Percentiles rank a stretch among this genome's conserved stretches.
Conservation (phyloP, 2,797 vertebrate genomes). For the Hybognathus amarus region DNA sequence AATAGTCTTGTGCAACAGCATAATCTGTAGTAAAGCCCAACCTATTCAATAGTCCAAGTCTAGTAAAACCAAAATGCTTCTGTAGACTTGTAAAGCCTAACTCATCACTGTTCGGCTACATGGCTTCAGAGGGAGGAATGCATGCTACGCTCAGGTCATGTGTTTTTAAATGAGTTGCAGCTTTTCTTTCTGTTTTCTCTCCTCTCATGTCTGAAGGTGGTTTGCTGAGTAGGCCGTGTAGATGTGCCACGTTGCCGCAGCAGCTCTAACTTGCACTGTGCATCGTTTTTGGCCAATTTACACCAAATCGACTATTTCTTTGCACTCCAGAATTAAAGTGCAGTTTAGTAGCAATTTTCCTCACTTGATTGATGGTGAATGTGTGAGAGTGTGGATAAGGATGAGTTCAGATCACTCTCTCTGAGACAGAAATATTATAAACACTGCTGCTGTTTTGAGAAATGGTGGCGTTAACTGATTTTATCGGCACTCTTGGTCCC, state of each 20-base stretch:
- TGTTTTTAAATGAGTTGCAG: slow-evolving; percentile 69
- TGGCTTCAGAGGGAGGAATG: slow-evolving; percentile 18
- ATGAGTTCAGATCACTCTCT: not conserved
- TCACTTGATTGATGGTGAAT: not conserved
- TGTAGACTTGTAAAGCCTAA: not conserved
- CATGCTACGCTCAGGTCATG: slow-evolving; percentile 36
- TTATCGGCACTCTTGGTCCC: not conserved
- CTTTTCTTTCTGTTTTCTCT: slow-evolving; percentile 49
- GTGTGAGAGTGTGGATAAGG: not conserved
- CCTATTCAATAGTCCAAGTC: not conserved
- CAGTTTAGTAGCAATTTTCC: not conserved
- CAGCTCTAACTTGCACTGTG: not conserved
- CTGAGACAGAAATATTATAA: not conserved
- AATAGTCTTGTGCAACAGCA: not conserved
- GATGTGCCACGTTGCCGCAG: slow-evolving; percentile 50
- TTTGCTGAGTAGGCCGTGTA: slow-evolving; percentile 6
- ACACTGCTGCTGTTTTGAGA: slow-evolving; percentile 7
- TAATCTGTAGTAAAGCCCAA: not conserved
- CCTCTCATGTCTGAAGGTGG: slow-evolving; percentile 11
- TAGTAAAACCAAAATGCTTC: not conserved
- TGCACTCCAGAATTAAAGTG: not conserved
- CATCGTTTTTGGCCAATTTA: not conserved
- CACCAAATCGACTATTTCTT: not conserved
- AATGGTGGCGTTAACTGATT: not conserved
- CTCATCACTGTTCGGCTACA: not conserved